phyloP scores from a whole-genome alignment of 2,888 invertebrate species.

The Catocala nupta region DNA sequence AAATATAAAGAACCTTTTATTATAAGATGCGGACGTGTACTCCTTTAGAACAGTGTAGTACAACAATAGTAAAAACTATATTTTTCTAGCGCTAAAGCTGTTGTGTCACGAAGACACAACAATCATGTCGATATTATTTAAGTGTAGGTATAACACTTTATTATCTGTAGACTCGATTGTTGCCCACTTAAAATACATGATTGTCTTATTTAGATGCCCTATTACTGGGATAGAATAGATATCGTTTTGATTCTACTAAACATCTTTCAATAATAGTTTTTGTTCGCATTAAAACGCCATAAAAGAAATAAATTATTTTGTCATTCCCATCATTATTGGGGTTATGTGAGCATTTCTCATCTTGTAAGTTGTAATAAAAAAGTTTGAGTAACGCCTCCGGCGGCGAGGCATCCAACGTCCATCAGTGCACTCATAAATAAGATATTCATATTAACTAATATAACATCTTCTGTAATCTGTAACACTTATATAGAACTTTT shows the following conservation, averaged over 20 bases:
- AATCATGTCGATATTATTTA: too few species aligned
- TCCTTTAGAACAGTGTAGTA: too few species aligned
- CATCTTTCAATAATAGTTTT: slow-evolving; percentile 17
- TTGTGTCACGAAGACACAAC: too few species aligned
- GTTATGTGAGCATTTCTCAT: slow-evolving; percentile 44
- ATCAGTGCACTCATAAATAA: slow-evolving; percentile 50
- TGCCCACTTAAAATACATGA: too few species aligned
- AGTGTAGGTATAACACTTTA: too few species aligned
- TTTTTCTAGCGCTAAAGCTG: too few species aligned
- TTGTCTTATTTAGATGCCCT: slow-evolving; percentile 5
- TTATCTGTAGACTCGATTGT: too few species aligned
- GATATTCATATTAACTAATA: slow-evolving; percentile 80
- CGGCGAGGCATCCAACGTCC: slow-evolving; percentile 23
- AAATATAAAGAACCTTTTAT: too few species aligned
- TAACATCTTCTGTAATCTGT: slow-evolving; percentile 74
- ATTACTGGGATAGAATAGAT: not conserved
- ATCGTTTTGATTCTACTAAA: not conserved
- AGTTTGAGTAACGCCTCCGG: slow-evolving; percentile 34
- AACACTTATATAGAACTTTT: slow-evolving; percentile 78
- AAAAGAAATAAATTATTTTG: slow-evolving; percentile 44
- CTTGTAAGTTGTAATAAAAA: slow-evolving; percentile 19
- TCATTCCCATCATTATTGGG: slow-evolving; percentile 42
- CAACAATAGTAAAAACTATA: too few species aligned
- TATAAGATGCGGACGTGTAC: too few species aligned
- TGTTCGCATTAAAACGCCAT: slow-evolving; percentile 32